Conservation (phyloP, 2,888 invertebrate species). For the Chouioia cunea region DNA sequence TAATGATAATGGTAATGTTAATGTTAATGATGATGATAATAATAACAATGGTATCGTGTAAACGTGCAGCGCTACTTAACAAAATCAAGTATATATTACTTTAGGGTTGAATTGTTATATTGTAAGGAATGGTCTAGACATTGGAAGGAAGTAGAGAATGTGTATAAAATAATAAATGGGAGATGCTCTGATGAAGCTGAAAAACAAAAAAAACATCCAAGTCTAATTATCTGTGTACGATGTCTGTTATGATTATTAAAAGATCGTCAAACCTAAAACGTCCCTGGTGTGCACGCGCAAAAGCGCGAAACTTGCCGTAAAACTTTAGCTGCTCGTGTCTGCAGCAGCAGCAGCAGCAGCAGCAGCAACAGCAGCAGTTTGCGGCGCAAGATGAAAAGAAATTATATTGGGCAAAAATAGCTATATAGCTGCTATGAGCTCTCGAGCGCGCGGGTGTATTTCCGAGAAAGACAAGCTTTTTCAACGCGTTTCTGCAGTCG, state of each 20-base stretch:
- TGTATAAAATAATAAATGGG: constrained; percentile 66
- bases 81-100: no score
- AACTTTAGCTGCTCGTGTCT: background rate
- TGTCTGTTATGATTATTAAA: no score
- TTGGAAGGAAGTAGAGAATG: constrained; percentile 47
- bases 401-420: constrained; percentile 62
- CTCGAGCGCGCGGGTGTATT: constrained; percentile 49
- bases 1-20: no score
- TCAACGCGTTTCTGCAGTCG: constrained; percentile 58
- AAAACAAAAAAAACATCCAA: no score
- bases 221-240: no score
- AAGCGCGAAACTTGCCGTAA: constrained; percentile 24
- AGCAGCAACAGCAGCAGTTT: background rate
- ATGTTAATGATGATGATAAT: no score
- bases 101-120: no score
- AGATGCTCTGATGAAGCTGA: constrained; percentile 21
- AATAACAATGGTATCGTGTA: no score
- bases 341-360: background rate
- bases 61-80: no score
- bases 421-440: no score
- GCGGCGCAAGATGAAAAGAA: constrained; percentile 55
- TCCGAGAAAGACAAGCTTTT: constrained; percentile 62
- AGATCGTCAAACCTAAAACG: constrained; percentile 7
- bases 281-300: constrained; percentile 26
- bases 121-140: no score